phyloP scores from a whole-genome alignment of 1,140 invertebrate genomes.

The Dendroctonus ponderosae region DNA sequence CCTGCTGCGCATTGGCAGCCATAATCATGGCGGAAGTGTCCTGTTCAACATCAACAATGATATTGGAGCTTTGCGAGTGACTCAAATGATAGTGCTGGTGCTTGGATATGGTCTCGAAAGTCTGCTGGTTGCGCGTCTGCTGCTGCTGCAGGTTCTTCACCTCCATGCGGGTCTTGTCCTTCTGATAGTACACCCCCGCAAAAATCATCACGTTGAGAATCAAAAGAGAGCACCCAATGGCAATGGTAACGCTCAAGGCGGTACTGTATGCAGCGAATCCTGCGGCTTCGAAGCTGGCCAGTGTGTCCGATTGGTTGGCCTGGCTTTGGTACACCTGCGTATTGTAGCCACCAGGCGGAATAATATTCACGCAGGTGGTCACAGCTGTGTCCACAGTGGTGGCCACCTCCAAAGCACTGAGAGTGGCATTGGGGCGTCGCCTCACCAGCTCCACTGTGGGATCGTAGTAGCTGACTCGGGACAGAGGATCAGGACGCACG shows the following conservation, averaged over 20 bases:
- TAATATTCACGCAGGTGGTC: conserved; percentile 58
- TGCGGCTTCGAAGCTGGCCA: conserved; percentile 75
- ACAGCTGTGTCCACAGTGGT: conserved; percentile 60
- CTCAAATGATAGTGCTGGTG: conserved; percentile 67
- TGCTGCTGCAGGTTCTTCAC: conserved; percentile 72
- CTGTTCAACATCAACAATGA: conserved; percentile 80
- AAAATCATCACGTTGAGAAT: conserved; percentile 86
- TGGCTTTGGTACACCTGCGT: conserved; percentile 57
- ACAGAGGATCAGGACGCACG: conserved; percentile 75
- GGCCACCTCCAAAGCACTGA: conserved; percentile 53
- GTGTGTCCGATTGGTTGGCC: conserved; percentile 64
- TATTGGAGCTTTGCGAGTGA: conserved; percentile 66
- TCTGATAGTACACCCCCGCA: conserved; percentile 82
- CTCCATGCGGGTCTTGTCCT: conserved; percentile 77
- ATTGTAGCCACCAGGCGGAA: conserved; percentile 56
- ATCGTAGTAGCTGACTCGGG: conserved; percentile 58
- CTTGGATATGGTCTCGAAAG: conserved; percentile 67
- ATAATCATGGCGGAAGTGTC: conserved; percentile 67
- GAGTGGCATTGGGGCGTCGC: conserved; percentile 56
- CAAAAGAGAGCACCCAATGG: conserved; percentile 82
- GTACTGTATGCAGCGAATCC: conserved; percentile 78
- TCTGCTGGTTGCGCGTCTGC: conserved; percentile 67
- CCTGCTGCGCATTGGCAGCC: conserved; percentile 55
- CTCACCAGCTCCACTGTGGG: conserved; percentile 59
- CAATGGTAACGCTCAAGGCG: conserved; percentile 81